phyloP scores from a whole-genome alignment of 2,797 vertebrate genomes.

The Epinephelus coioides region DNA sequence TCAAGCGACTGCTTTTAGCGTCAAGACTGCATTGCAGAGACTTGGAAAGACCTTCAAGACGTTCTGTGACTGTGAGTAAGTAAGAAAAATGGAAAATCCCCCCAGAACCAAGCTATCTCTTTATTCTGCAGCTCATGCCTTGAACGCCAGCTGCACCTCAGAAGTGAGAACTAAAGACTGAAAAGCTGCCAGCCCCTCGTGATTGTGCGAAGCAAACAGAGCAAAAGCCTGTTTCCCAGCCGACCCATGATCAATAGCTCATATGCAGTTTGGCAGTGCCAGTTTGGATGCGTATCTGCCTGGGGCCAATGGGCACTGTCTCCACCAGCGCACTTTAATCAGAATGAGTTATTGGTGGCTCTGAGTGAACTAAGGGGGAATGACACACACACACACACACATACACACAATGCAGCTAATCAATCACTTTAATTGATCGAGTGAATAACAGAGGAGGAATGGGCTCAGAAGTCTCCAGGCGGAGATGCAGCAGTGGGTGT shows the following conservation, averaged over 20 bases:
- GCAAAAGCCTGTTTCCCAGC: slow-evolving; percentile 16
- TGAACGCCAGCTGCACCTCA: slow-evolving; percentile 32
- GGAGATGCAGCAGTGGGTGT: slow-evolving; percentile 20
- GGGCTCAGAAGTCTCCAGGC: slow-evolving; percentile 27
- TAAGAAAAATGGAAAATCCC: slow-evolving; percentile 11
- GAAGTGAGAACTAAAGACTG: slow-evolving; percentile 16
- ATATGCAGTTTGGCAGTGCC: slow-evolving; percentile 42
- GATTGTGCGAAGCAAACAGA: slow-evolving; percentile 37
- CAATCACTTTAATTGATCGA: slow-evolving; percentile 57
- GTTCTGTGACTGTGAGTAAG: background rate
- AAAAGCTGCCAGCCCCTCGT: slow-evolving; percentile 24
- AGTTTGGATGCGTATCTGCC: slow-evolving; percentile 44
- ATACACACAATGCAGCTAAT: slow-evolving; percentile 10
- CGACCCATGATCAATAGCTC: slow-evolving; percentile 63
- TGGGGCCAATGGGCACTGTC: slow-evolving; percentile 27
- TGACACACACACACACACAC: background rate
- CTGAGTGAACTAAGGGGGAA: slow-evolving; percentile 6
- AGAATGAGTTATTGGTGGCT: slow-evolving; percentile 48
- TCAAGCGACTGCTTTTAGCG: background rate
- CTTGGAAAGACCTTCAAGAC: background rate
- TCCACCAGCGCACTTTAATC: slow-evolving; percentile 65
- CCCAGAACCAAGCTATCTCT: background rate
- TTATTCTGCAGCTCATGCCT: slow-evolving; percentile 10
- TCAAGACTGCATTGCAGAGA: background rate
- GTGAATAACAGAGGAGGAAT: slow-evolving; percentile 36